Evolutionary conservation across 2,113 vertebrate genomes (phyloP), one percentile per base, ranked within the genome.

Genomic region (Alexandromys fortis): DNA sequence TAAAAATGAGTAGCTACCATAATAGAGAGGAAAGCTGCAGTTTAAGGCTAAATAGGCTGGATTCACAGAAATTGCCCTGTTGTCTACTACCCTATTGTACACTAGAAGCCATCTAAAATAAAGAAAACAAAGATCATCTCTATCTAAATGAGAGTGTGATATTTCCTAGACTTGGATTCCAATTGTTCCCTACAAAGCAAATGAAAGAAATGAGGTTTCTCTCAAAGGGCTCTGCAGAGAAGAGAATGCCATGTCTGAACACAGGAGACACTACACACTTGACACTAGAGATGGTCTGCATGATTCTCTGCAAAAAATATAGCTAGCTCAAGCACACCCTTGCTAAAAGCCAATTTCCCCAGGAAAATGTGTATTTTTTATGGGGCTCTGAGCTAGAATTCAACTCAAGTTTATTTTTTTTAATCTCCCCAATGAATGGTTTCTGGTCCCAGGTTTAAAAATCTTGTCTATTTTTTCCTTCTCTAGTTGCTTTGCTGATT

Each of bases 221-320:
- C 85, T 83, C 47, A 58, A 94, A 86, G 87, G 93, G 47, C 28
- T 67, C 87, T 96, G 65, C 47, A 86, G 91, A 91, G 82, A 77
- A 52, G 68, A 90, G 7, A 52, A 72, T 61, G 21, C 12, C 72
- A 22, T 83, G 21, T 58, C 35, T 92, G 76, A 78, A 82, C 5
- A 72, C 33, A 89, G 10, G 38, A 63, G 68, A 89, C 93, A 86
- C 86, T 17, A 58, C 6, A 75, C 92, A 42, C 26, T 95, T 75
- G 42, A 89, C 86, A 91, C 89, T 95, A 93, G 92, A 95, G 75
- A 94, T 92, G 26, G 61, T 78, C 95, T 96, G 45, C 33, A 87
- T 96, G 76, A 93, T 52, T 93, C 65, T 45, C 45, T 24, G 65
- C 13, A 86, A 88, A 95, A 95, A 94, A 91, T 72, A 81, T 12